Conservation (phyloP, 2,888 invertebrate species). For the Blera fallax region DNA sequence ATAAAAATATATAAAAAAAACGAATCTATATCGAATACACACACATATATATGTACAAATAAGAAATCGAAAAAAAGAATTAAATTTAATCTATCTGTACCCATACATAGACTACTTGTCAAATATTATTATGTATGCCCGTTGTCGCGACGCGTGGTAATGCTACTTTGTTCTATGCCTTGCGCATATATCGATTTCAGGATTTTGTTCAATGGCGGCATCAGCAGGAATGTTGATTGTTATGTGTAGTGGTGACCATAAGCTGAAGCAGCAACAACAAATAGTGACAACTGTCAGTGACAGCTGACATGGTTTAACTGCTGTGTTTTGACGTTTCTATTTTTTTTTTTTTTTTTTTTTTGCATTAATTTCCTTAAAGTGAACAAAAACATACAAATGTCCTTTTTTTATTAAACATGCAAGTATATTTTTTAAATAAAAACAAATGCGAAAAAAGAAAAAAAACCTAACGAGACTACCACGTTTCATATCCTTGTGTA, state of each 20-base stretch:
- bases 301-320: slow-evolving; percentile 71
- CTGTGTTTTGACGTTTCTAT: slow-evolving; percentile 24
- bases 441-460: background rate
- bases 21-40: slow-evolving; percentile 45
- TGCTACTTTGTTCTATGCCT: slow-evolving; percentile 24
- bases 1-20: slow-evolving; percentile 16
- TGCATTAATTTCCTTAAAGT: background rate
- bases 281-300: slow-evolving; percentile 56
- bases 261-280: slow-evolving; percentile 19
- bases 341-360: background rate
- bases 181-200: slow-evolving; percentile 66
- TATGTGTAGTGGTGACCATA: slow-evolving; percentile 4
- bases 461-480: background rate
- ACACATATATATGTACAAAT: slow-evolving; percentile 17
- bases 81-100: slow-evolving; percentile 33
- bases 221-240: slow-evolving; percentile 38
- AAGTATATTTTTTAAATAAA: background rate
- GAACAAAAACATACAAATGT: background rate
- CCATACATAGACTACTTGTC: slow-evolving; percentile 25
- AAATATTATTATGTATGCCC: slow-evolving; percentile 32
- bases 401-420: background rate
- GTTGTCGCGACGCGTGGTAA: slow-evolving; percentile 52
- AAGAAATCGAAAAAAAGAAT: slow-evolving; percentile 56
- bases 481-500: background rate
- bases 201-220: slow-evolving; percentile 42